phyloP scores from a whole-genome alignment of 2,113 vertebrate genomes.

The Candoia aspera region DNA sequence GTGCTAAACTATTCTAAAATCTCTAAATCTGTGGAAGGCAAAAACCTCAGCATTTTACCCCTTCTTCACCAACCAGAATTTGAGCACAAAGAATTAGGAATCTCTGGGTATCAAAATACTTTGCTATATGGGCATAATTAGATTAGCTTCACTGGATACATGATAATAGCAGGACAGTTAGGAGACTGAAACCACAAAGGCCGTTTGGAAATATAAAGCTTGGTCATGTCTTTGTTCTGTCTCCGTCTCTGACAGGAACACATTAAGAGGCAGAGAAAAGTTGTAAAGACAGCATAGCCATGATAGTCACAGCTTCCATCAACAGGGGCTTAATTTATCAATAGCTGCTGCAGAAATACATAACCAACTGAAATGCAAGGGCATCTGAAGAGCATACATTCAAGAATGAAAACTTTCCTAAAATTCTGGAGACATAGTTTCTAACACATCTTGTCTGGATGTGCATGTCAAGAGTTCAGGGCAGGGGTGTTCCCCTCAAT shows the following conservation, averaged over 20 bases:
- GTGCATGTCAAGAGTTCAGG: not conserved
- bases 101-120: not conserved
- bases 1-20: not conserved
- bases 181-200: not conserved
- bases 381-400: not conserved
- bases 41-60: not conserved
- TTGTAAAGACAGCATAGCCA: not conserved
- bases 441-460: not conserved
- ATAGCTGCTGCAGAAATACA: not conserved
- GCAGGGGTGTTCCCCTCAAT: not conserved
- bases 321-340: not conserved
- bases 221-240: not conserved
- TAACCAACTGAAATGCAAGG: not conserved
- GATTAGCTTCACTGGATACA: not conserved
- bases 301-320: not conserved
- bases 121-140: not conserved
- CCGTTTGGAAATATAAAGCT: not conserved
- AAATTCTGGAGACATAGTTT: not conserved
- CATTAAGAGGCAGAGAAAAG: not conserved
- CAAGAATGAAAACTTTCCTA: not conserved
- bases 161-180: not conserved
- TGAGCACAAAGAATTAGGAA: not conserved
- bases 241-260: not conserved
- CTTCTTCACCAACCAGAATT: not conserved
- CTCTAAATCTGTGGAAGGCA: not conserved